A percentile compares a stretch with the other conserved stretches of the same genome.
Conservation (phyloP, 1,140 invertebrate species). For the Araneus ventricosus region DNA sequence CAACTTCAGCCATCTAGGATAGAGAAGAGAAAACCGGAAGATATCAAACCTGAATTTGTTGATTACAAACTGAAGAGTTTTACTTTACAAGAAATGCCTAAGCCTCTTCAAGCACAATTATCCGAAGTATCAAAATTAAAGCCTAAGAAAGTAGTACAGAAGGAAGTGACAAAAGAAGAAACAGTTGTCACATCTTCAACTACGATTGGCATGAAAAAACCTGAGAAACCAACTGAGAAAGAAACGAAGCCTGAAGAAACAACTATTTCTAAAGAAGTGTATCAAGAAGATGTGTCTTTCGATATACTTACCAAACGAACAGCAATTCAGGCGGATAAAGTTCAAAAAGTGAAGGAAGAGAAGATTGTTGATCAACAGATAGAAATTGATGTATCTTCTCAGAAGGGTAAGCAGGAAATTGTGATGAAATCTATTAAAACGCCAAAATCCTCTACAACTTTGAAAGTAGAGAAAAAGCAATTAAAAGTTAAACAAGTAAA, state of each 20-base stretch:
- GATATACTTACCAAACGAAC: slow-evolving; percentile 29
- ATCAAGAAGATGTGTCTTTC: background rate
- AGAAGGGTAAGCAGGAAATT: slow-evolving; percentile 72
- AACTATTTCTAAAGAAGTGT: background rate
- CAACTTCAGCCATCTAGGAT: slow-evolving; percentile 52
- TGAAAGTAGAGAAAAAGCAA: slow-evolving; percentile 55
- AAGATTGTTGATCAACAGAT: slow-evolving; percentile 45
- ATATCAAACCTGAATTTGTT: slow-evolving; percentile 63
- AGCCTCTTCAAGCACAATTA: slow-evolving; percentile 57
- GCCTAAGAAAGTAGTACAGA: background rate
- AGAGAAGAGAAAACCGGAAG: slow-evolving; percentile 41
- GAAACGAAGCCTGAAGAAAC: slow-evolving; percentile 1
- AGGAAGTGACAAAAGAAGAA: slow-evolving; percentile 34
- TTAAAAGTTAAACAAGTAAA: slow-evolving; percentile 52
- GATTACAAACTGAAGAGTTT: slow-evolving; percentile 61
- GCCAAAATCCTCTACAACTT: slow-evolving; percentile 1
- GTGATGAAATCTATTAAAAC: slow-evolving; percentile 40
- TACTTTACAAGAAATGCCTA: slow-evolving; percentile 46
- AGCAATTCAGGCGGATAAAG: background rate
- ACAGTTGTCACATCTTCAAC: slow-evolving; percentile 19
- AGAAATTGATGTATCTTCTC: slow-evolving; percentile 22
- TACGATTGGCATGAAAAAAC: background rate
- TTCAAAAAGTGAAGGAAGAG: background rate
- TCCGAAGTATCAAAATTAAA: slow-evolving; percentile 20
- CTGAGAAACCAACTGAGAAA: background rate